Conservation (phyloP, 92 coral and sea anemone species). For the Porites evermanni region DNA sequence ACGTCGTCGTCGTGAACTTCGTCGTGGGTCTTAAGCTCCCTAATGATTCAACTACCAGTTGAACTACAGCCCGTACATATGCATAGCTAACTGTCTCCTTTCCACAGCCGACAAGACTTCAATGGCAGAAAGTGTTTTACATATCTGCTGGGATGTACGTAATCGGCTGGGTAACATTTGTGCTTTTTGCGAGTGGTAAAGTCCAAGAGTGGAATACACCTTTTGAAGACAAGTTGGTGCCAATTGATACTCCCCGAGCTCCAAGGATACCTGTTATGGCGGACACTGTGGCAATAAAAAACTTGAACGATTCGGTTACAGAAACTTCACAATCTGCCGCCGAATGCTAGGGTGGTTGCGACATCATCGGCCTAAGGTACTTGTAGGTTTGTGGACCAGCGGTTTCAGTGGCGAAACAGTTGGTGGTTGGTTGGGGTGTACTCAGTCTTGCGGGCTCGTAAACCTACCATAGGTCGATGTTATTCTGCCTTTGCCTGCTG, state of each 20-base stretch:
- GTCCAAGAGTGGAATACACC: constrained; percentile 94
- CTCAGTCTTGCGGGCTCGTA: too few relatives aligned
- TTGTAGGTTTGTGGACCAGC: too few relatives aligned
- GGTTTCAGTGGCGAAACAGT: too few relatives aligned
- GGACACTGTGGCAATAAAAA: background rate
- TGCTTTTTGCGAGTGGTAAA: constrained; percentile 71
- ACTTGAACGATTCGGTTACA: background rate
- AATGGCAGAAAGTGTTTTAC: constrained; percentile 95
- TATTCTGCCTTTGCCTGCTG: too few relatives aligned
- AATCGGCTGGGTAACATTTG: constrained; percentile 70
- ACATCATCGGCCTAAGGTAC: too few relatives aligned
- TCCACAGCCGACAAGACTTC: constrained; percentile 87
- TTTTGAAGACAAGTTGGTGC: constrained; percentile 43
- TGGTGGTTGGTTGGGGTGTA: too few relatives aligned
- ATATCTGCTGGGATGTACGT: constrained; percentile 80
- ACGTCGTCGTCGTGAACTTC: too few relatives aligned
- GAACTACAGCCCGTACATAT: too few relatives aligned
- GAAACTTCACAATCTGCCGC: background rate
- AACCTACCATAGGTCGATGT: too few relatives aligned
- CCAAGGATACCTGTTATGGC: constrained; percentile 38
- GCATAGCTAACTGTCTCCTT: background rate
- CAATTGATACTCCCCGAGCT: constrained; percentile 43
- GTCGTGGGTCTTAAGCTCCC: too few relatives aligned
- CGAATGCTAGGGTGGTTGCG: background rate
- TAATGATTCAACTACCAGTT: too few relatives aligned